Evolutionary conservation across 2,888 invertebrate species (phyloP).

Genomic region (Hipparchia semele): DNA sequence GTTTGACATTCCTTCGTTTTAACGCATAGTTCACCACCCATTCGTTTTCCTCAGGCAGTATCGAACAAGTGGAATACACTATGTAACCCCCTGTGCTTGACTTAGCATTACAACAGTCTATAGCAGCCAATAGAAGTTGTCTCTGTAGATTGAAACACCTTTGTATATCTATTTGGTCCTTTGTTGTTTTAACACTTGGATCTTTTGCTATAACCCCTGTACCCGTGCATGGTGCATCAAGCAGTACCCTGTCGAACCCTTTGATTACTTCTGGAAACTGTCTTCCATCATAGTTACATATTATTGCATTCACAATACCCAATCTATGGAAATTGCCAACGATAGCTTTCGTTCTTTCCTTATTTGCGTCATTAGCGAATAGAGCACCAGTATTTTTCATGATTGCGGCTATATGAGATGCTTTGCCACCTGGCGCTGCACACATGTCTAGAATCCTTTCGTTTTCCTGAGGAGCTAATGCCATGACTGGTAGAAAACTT

Average conservation of each 20-base stretch:
- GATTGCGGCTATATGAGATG: constrained; percentile 97
- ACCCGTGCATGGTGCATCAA: constrained; percentile 99
- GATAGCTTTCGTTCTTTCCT: constrained; percentile 94
- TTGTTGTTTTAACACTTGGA: constrained; percentile 96
- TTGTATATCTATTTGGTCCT: constrained; percentile 94
- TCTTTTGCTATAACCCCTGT: constrained; percentile 99
- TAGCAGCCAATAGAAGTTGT: constrained; percentile 96
- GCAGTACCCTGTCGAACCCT: constrained; percentile 96
- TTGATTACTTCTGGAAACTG: constrained; percentile 92
- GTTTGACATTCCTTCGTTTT: constrained; percentile 95
- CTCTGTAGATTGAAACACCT: constrained; percentile 96
- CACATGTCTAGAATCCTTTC: constrained; percentile 98
- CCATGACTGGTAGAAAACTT: constrained; percentile 98
- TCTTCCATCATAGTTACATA: constrained; percentile 95
- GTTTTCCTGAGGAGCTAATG: constrained; percentile 97
- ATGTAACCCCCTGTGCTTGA: constrained; percentile 96
- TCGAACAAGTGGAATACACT: constrained; percentile 99
- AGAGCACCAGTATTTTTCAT: constrained; percentile 99
- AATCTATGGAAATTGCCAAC: constrained; percentile 98
- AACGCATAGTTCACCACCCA: constrained; percentile 98
- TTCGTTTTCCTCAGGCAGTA: constrained; percentile 99
- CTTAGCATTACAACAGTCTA: constrained; percentile 96
- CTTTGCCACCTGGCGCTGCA: constrained; percentile 99
- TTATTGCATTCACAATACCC: constrained; percentile 96
- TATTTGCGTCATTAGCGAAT: constrained; percentile 98